Conservation (phyloP, 2,113 vertebrate genomes). For the Phalacrocorax brasilianus region DNA sequence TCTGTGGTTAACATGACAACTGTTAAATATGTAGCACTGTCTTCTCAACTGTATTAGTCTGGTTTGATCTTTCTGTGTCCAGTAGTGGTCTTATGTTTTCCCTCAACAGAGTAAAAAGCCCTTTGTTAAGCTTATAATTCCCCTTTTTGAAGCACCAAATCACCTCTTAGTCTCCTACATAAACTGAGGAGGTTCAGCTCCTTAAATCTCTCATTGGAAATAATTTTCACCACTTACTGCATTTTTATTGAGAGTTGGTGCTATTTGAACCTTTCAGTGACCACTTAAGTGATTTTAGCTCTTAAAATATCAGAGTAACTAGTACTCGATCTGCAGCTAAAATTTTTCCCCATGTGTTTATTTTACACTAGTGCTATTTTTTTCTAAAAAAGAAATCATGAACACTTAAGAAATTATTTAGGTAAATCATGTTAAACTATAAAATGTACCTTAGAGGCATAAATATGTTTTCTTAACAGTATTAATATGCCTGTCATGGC, state of each 20-base stretch:
- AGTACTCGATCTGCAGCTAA: background rate
- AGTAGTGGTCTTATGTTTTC: background rate
- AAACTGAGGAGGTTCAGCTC: background rate
- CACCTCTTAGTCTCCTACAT: background rate
- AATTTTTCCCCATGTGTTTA: background rate
- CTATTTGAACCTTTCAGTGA: background rate
- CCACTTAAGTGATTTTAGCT: background rate
- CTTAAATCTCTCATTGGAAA: background rate
- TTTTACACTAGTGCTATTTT: background rate
- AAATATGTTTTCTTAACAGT: background rate
- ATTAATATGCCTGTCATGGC: background rate
- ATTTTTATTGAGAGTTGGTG: background rate
- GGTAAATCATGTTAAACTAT: background rate
- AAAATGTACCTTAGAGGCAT: fast-evolving
- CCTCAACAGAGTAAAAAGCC: background rate
- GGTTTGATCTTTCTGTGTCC: background rate
- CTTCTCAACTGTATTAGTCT: background rate
- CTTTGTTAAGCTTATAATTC: background rate
- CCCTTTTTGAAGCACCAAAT: background rate
- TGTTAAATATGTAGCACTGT: background rate
- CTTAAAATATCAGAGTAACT: background rate
- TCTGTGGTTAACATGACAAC: background rate
- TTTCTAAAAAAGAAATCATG: background rate
- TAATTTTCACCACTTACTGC: background rate
- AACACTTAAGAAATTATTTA: background rate